These are phyloP conservation scores for Myopa tessellatipennis DNA, from an alignment of 2,888 invertebrate genomes.

Conservation along the genomic window DNA sequence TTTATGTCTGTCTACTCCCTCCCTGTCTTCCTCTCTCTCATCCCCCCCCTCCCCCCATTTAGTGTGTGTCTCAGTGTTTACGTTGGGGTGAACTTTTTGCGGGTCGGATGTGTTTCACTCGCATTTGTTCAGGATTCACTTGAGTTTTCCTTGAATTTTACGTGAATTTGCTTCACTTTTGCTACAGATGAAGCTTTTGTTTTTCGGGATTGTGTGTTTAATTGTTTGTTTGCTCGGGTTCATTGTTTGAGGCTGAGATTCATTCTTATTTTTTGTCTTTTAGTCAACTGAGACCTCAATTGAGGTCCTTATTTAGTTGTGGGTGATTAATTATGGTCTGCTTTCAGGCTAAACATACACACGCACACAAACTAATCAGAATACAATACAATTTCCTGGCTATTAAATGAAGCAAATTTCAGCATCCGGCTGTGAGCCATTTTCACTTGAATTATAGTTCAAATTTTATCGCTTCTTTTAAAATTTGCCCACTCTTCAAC, in stretches of 20 bases:
- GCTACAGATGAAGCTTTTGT: too few relatives aligned
- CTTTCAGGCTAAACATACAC: background rate
- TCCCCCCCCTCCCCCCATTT: too few relatives aligned
- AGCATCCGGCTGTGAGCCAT: background rate
- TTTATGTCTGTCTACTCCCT: background rate
- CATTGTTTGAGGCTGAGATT: too few relatives aligned
- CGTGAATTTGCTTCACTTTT: background rate
- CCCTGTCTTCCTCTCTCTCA: too few relatives aligned
- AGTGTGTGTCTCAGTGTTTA: too few relatives aligned
- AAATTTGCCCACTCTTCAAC: too few relatives aligned
- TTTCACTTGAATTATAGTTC: background rate
- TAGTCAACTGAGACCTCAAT: background rate
- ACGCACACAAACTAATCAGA: background rate
- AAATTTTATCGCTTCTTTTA: too few relatives aligned
- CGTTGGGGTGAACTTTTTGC: too few relatives aligned
- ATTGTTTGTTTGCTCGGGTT: background rate
- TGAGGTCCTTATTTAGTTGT: background rate
- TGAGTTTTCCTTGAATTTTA: background rate
- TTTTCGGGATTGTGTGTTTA: background rate
- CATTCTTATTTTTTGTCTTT: background rate
- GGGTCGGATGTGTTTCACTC: too few relatives aligned
- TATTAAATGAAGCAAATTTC: constrained; percentile 18
- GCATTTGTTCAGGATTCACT: too few relatives aligned
- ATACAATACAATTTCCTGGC: constrained; percentile 3
- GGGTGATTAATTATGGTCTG: constrained; percentile 16